A percentile compares a stretch with the other conserved stretches of the same genome.
Evolutionary conservation across 2,797 vertebrate genomes (phyloP).

Genomic region (Danionella dracula): DNA sequence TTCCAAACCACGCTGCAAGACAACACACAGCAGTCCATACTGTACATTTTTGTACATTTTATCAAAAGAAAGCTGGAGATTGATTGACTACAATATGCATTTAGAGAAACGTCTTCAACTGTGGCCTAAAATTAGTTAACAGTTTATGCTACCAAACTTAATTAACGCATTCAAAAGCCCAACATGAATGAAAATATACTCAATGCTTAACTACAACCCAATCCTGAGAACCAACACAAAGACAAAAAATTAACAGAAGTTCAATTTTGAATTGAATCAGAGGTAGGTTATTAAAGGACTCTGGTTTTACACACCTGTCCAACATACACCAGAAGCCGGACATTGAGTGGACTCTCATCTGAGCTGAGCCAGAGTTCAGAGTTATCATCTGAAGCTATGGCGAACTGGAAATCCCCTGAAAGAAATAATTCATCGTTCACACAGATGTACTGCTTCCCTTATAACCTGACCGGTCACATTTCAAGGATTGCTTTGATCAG

Average conservation of each 20-base stretch:
- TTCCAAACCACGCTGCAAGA: constrained; percentile 70
- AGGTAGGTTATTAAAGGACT: neutral
- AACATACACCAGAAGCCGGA: constrained; percentile 71
- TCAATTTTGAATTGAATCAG: too few species aligned
- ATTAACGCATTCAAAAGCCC: too few species aligned
- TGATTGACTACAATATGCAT: too few species aligned
- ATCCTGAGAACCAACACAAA: too few species aligned
- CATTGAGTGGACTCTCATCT: constrained; percentile 69
- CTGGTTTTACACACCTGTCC: constrained; percentile 66
- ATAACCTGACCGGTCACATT: neutral
- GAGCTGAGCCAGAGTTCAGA: constrained; percentile 84
- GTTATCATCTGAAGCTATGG: constrained; percentile 83
- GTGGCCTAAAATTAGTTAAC: too few species aligned
- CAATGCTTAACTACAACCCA: too few species aligned
- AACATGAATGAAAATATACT: too few species aligned
- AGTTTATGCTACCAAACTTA: too few species aligned
- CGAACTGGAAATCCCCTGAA: constrained; percentile 84
- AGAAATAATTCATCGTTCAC: constrained; percentile 1
- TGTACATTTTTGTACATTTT: too few species aligned
- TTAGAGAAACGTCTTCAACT: too few species aligned
- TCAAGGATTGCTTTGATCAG: neutral
- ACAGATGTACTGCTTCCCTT: neutral
- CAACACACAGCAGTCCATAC: constrained; percentile 19
- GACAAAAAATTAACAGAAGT: too few species aligned
- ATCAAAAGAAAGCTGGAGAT: too few species aligned